Evolutionary conservation across 2,888 invertebrate genomes (phyloP).

Genomic region (Microplitis manilae): DNA sequence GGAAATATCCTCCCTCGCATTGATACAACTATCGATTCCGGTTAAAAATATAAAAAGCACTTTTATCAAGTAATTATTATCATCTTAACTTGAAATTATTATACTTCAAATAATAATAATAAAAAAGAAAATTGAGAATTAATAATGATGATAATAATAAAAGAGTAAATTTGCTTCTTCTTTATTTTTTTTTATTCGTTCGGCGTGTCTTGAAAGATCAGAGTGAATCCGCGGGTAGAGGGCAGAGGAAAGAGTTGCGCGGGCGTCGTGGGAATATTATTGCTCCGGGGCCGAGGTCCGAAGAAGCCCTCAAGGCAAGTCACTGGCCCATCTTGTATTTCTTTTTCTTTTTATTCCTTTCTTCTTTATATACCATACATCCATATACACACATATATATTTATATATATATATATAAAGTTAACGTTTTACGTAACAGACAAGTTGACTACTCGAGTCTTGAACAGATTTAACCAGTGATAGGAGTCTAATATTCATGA

Average conservation of each 20-base stretch:
- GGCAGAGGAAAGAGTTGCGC: constrained; percentile 45
- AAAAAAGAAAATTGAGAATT: background rate
- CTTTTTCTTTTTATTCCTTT: constrained; percentile 42
- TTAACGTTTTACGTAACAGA: constrained; percentile 2
- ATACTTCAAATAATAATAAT: background rate
- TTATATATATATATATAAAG: background rate
- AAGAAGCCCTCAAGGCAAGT: constrained; percentile 55
- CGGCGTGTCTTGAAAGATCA: constrained; percentile 3
- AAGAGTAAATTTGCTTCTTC: background rate
- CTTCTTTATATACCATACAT: background rate
- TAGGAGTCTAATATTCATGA: constrained; percentile 11
- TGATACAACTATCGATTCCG: background rate
- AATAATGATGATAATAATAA: background rate
- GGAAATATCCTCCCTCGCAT: constrained; percentile 1
- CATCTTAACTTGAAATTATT: background rate
- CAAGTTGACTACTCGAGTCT: background rate
- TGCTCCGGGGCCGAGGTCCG: constrained; percentile 56
- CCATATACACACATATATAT: background rate
- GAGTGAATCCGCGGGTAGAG: constrained; percentile 30
- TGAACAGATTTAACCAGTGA: background rate
- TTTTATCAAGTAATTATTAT: background rate
- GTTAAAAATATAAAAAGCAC: background rate
- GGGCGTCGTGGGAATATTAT: constrained; percentile 66
- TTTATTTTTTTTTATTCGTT: background rate
- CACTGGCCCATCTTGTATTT: constrained; percentile 48